These are phyloP conservation scores for Myotis brandtii DNA, from an alignment of 2,113 vertebrate species.

Conservation along the genomic window DNA sequence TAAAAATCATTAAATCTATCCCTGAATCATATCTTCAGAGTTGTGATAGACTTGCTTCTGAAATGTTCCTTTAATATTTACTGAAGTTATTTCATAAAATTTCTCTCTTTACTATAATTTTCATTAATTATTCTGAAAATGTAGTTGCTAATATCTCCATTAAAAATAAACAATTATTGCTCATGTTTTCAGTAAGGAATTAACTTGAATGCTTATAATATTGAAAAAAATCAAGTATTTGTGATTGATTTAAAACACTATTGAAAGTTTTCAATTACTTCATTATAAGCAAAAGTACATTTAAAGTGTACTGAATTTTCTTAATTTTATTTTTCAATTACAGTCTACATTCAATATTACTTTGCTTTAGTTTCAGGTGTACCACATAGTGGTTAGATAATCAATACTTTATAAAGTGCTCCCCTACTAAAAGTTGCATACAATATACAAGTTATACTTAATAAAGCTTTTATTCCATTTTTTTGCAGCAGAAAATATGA, in stretches of 20 bases:
- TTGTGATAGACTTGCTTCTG: background rate
- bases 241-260: background rate
- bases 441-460: background rate
- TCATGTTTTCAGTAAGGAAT: background rate
- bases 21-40: background rate
- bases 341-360: background rate
- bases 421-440: background rate
- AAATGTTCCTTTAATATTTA: background rate
- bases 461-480: background rate
- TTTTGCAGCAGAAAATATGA: background rate
- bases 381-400: background rate
- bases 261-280: background rate
- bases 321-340: background rate
- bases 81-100: background rate
- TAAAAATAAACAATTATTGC: background rate
- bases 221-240: background rate
- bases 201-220: background rate
- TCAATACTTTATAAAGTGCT: background rate
- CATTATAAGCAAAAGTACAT: background rate
- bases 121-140: background rate
- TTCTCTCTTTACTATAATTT: background rate
- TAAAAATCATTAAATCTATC: constrained; percentile 15
- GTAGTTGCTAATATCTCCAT: background rate
- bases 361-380: background rate
- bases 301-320: background rate